These are phyloP conservation scores for Chelidonichthys spinosus DNA, from an alignment of 2,797 vertebrate genomes.

Conservation along the genomic window DNA sequence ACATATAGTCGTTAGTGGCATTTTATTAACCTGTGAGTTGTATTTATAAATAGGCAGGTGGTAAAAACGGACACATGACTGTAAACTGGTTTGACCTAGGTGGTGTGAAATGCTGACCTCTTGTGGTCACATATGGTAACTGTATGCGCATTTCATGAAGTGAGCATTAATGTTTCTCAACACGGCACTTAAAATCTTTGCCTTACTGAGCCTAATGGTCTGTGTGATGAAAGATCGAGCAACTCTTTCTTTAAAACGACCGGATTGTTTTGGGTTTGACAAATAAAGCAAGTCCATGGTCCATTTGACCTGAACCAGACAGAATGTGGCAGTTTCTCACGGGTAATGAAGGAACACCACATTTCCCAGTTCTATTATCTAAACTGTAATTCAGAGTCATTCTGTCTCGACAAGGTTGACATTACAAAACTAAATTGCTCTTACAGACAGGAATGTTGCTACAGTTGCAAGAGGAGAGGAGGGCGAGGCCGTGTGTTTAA, in stretches of 20 bases:
- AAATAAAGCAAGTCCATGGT: constrained; percentile 31
- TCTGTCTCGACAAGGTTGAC: constrained; percentile 40
- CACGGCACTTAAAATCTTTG: constrained; percentile 21
- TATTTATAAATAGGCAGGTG: neutral
- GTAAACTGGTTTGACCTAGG: neutral
- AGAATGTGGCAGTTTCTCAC: constrained; percentile 44
- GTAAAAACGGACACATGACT: neutral
- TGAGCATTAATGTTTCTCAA: constrained; percentile 7
- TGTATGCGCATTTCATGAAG: constrained; percentile 30
- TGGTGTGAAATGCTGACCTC: constrained; percentile 50
- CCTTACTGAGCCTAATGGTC: constrained; percentile 14
- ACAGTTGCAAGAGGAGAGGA: constrained; percentile 19
- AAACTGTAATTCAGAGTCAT: constrained; percentile 54
- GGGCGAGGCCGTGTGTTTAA: constrained; percentile 36
- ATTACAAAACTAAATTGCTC: constrained; percentile 52
- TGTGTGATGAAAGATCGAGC: constrained; percentile 51
- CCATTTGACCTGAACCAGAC: constrained; percentile 52
- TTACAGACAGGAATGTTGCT: constrained; percentile 54
- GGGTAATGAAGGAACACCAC: constrained; percentile 42
- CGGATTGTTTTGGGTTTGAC: constrained; percentile 26
- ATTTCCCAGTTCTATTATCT: constrained; percentile 56
- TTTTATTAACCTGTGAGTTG: neutral
- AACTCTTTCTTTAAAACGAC: constrained; percentile 43
- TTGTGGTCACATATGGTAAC: constrained; percentile 50
- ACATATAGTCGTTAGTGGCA: neutral